Conservation (phyloP, 2,888 invertebrate species). For the Allolobophora icterica region DNA sequence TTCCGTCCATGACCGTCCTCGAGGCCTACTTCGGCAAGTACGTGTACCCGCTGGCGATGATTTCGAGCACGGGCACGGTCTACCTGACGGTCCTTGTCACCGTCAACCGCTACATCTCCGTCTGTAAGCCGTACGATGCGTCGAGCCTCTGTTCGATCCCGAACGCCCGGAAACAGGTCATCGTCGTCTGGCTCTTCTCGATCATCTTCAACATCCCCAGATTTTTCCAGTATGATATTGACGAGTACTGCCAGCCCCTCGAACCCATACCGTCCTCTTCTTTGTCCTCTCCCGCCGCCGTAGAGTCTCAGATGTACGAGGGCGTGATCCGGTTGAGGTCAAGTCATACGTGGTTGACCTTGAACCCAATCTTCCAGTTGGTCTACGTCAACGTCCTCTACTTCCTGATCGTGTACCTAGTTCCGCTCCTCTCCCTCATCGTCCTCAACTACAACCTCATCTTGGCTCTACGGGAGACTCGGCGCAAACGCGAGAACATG, state of each 20-base stretch:
- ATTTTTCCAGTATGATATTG: conserved; percentile 34
- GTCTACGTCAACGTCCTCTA: conserved; percentile 48
- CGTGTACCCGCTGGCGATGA: conserved; percentile 47
- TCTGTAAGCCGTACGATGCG: conserved; percentile 49
- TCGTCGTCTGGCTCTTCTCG: conserved; percentile 45
- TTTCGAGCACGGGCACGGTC: conserved; percentile 47
- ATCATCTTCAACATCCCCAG: conserved; percentile 47
- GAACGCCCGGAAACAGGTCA: conserved; percentile 46
- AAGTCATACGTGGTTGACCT: not conserved
- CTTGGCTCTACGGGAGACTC: conserved; percentile 45
- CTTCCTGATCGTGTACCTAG: conserved; percentile 48
- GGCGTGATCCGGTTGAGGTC: not conserved
- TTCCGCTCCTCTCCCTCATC: conserved; percentile 46
- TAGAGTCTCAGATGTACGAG: not conserved
- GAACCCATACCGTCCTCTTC: not conserved
- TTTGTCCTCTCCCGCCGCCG: not conserved
- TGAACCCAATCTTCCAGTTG: conserved; percentile 44
- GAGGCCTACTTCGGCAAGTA: conserved; percentile 45
- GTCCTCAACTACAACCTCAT: conserved; percentile 48
- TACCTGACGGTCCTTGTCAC: conserved; percentile 50
- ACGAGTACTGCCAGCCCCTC: not conserved
- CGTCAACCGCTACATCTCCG: conserved; percentile 47
- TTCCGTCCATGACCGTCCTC: conserved; percentile 35
- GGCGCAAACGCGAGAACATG: conserved; percentile 45
- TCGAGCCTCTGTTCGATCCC: conserved; percentile 46